Percentiles rank a stretch among this genome's conserved stretches.
phyloP scores from a whole-genome alignment of 2,888 invertebrate species.

The Hartigia nigra region DNA sequence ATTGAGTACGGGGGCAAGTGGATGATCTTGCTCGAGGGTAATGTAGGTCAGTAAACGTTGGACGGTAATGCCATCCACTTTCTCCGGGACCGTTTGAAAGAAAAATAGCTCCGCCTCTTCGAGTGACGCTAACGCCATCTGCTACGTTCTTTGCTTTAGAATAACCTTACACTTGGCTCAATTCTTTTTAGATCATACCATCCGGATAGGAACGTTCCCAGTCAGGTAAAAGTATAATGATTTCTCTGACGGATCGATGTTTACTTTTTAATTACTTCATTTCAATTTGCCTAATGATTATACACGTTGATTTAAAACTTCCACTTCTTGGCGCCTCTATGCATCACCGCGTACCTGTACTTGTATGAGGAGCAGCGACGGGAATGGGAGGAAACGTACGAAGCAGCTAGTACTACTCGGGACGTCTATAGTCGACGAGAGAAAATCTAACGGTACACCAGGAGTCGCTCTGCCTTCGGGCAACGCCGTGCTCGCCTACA shows the following conservation, averaged over 20 bases:
- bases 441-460: slow-evolving; percentile 60
- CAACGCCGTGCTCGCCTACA: slow-evolving; percentile 39
- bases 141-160: background rate
- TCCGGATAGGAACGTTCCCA: slow-evolving; percentile 30
- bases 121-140: slow-evolving; percentile 34
- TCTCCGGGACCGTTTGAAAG: slow-evolving; percentile 63
- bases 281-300: background rate
- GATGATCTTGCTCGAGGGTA: slow-evolving; percentile 41
- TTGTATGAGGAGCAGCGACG: slow-evolving; percentile 17
- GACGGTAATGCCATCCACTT: slow-evolving; percentile 48
- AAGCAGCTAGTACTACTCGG: background rate
- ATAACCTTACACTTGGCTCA: background rate
- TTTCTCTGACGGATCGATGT: background rate
- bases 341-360: background rate
- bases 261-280: background rate
- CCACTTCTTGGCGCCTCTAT: background rate
- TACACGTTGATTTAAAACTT: background rate
- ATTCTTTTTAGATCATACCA: slow-evolving; percentile 5
- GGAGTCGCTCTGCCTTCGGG: slow-evolving; percentile 23
- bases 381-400: slow-evolving; percentile 38
- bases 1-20: background rate
- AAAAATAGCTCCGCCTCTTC: background rate
- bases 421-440: slow-evolving; percentile 23
- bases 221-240: background rate
- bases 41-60: slow-evolving; percentile 64